A percentile compares a stretch with the other conserved stretches of the same genome.
Conservation (phyloP, 1,140 invertebrate species). For the Ptiloglossa arizonensis region DNA sequence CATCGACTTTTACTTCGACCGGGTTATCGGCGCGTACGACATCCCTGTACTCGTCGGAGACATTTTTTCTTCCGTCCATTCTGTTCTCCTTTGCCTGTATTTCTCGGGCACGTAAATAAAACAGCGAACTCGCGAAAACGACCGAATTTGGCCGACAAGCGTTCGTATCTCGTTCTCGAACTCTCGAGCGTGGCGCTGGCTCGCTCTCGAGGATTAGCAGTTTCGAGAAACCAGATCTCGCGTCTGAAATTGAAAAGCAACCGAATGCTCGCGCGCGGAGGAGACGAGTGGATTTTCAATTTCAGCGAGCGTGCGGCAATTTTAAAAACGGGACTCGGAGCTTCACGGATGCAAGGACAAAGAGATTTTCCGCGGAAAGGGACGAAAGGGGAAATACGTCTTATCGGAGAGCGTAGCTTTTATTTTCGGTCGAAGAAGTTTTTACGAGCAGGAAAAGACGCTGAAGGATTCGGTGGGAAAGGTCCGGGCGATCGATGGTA, state of each 20-base stretch:
- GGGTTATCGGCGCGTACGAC: too few species aligned
- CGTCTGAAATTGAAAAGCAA: not conserved
- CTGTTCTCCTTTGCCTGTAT: too few species aligned
- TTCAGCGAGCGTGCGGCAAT: not conserved
- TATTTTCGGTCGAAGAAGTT: conserved; percentile 28
- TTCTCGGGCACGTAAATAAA: too few species aligned
- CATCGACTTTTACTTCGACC: too few species aligned
- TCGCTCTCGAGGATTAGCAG: too few species aligned
- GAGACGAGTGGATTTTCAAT: not conserved
- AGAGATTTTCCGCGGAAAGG: not conserved
- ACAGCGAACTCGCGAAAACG: too few species aligned
- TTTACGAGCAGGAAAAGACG: conserved; percentile 26
- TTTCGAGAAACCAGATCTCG: not conserved
- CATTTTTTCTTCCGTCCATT: too few species aligned
- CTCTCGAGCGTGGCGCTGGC: too few species aligned
- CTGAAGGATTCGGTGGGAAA: conserved; percentile 14
- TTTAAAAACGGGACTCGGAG: not conserved
- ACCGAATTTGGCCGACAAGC: too few species aligned
- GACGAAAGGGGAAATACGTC: not conserved
- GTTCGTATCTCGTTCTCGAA: too few species aligned
- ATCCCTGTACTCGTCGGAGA: too few species aligned
- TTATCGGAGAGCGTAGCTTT: conserved; percentile 26
- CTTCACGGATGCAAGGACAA: too few species aligned
- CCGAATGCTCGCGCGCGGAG: not conserved
- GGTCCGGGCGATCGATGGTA: conserved; percentile 52